Conservation (phyloP, 2,888 invertebrate species). For the Apotomis turbidana region DNA sequence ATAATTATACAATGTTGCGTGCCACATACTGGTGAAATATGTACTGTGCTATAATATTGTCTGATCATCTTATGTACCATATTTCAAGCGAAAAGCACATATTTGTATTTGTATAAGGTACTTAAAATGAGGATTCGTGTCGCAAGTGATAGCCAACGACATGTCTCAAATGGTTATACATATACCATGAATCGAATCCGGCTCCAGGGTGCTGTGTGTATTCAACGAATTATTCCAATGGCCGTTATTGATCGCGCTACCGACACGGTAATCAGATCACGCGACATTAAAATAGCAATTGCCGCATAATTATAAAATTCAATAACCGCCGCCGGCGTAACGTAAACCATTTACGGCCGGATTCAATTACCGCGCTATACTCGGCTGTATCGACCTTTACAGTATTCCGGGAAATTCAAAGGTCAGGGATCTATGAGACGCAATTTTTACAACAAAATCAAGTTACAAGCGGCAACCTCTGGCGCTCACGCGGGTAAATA, state of each 20-base stretch:
- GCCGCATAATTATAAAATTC: constrained; percentile 10
- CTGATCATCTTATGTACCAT: too few species aligned
- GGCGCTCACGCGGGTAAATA: neutral
- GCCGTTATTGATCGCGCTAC: neutral
- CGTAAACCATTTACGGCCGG: constrained; percentile 24
- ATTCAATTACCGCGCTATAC: constrained; percentile 22
- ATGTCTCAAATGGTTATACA: too few species aligned
- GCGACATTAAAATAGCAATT: constrained; percentile 14
- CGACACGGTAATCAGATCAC: neutral
- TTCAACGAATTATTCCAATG: neutral
- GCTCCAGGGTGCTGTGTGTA: neutral
- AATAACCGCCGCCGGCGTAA: constrained; percentile 11
- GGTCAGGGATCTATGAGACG: constrained; percentile 9
- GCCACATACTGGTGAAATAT: too few species aligned
- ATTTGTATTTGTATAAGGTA: too few species aligned
- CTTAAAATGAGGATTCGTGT: too few species aligned
- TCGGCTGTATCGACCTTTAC: constrained; percentile 8
- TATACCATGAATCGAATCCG: too few species aligned
- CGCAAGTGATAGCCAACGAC: too few species aligned
- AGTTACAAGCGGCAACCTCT: constrained; percentile 24
- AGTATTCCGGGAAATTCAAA: constrained; percentile 13
- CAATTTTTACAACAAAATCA: constrained; percentile 18
- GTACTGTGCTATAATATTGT: too few species aligned
- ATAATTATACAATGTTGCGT: too few species aligned
- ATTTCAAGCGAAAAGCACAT: too few species aligned